phyloP scores from a whole-genome alignment of 2,888 invertebrate species.

The Heteromyza rotundicornis region DNA sequence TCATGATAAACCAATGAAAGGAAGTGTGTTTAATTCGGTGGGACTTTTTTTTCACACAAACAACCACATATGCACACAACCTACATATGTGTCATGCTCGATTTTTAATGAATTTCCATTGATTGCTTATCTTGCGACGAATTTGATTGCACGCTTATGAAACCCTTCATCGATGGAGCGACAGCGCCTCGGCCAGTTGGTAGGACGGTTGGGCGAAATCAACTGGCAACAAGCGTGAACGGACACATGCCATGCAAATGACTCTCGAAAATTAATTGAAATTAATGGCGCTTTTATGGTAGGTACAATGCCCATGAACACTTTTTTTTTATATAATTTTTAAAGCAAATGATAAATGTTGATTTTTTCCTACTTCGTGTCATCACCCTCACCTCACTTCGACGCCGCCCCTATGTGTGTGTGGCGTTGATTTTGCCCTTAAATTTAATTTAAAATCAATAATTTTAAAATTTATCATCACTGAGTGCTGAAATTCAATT shows the following conservation, averaged over 20 bases:
- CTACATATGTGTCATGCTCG: too few relatives aligned
- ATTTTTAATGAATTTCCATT: too few relatives aligned
- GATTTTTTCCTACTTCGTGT: too few relatives aligned
- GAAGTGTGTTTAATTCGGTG: too few relatives aligned
- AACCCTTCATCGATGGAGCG: neutral
- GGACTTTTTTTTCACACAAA: too few relatives aligned
- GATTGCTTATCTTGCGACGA: neutral
- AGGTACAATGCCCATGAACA: too few relatives aligned
- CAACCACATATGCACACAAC: too few relatives aligned
- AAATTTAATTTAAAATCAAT: conserved; percentile 2
- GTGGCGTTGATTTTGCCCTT: neutral
- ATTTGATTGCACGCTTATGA: neutral
- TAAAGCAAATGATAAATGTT: neutral
- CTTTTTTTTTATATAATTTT: neutral
- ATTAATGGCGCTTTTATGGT: neutral
- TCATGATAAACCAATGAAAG: too few relatives aligned
- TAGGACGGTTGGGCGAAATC: too few relatives aligned
- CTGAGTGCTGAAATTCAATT: neutral
- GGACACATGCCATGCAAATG: neutral
- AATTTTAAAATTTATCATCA: neutral
- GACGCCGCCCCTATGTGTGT: neutral
- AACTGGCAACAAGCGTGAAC: too few relatives aligned
- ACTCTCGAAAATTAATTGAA: conserved; percentile 4
- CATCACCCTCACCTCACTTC: neutral
- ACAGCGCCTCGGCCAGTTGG: too few relatives aligned